phyloP scores from a whole-genome alignment of 1,140 invertebrate genomes.

The Drosophila lacertosa region DNA sequence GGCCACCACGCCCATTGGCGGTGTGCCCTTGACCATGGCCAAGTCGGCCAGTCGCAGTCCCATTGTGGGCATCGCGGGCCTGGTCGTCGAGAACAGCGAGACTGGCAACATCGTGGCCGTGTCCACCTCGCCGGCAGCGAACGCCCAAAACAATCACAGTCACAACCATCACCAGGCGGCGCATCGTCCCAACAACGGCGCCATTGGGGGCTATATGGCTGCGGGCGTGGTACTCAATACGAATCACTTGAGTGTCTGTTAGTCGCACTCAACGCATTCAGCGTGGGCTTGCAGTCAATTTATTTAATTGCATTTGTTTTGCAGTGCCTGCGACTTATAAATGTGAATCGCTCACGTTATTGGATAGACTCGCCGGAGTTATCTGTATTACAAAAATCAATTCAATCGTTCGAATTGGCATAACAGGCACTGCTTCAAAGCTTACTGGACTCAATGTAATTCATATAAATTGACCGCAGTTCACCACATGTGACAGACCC shows the following conservation, averaged over 20 bases:
- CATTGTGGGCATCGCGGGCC: constrained; percentile 54
- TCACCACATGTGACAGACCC: background rate
- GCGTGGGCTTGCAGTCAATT: background rate
- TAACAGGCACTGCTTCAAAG: constrained; percentile 4
- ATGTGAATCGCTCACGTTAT: constrained; percentile 6
- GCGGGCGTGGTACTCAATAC: constrained; percentile 80
- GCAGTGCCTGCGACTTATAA: background rate
- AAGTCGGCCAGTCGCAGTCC: constrained; percentile 64
- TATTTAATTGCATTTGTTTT: constrained; percentile 4
- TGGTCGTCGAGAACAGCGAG: constrained; percentile 50
- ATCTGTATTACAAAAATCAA: background rate
- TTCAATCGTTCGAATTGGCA: background rate
- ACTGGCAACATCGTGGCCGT: constrained; percentile 20
- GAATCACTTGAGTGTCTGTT: constrained; percentile 83
- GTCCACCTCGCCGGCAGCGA: constrained; percentile 20
- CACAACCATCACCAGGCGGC: constrained; percentile 39
- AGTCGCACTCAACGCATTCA: constrained; percentile 40
- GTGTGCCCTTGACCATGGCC: constrained; percentile 37
- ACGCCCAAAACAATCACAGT: constrained; percentile 46
- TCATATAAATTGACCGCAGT: constrained; percentile 2
- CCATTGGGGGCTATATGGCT: constrained; percentile 68
- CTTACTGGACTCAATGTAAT: background rate
- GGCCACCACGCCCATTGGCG: constrained; percentile 74
- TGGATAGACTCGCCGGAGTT: constrained; percentile 4
- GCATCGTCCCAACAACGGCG: constrained; percentile 44